Evolutionary conservation across 1,140 invertebrate species (phyloP).

Genomic region (Radopholus similis): DNA sequence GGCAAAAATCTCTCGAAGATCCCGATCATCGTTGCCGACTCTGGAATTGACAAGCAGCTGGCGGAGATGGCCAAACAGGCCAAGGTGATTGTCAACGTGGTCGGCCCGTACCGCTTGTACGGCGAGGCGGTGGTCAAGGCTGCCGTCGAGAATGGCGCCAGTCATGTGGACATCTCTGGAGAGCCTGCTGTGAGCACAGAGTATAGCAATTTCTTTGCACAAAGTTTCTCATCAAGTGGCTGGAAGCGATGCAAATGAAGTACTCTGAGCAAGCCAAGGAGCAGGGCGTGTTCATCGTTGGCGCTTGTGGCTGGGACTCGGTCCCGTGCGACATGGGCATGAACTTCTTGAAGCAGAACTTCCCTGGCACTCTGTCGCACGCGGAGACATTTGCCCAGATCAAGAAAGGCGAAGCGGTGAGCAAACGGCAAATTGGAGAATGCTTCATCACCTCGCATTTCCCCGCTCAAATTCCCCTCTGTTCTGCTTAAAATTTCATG

Average conservation of each 20-base stretch:
- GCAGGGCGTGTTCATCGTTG: constrained; percentile 76
- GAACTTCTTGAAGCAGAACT: constrained; percentile 71
- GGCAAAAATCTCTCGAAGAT: constrained; percentile 39
- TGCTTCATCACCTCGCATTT: too few species aligned
- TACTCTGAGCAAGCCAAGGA: constrained; percentile 75
- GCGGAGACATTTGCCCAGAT: constrained; percentile 50
- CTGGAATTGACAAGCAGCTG: constrained; percentile 25
- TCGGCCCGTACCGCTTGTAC: constrained; percentile 71
- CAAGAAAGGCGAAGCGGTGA: constrained; percentile 37
- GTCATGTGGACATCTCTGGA: constrained; percentile 85
- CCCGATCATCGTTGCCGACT: constrained; percentile 48
- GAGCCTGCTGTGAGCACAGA: constrained; percentile 68
- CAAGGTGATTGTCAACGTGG: constrained; percentile 49
- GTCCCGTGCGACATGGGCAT: constrained; percentile 79
- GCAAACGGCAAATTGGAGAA: constrained; percentile 4
- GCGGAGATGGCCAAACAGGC: constrained; percentile 45
- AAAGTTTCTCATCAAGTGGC: constrained; percentile 27
- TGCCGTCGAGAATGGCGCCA: constrained; percentile 74
- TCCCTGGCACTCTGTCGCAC: constrained; percentile 65
- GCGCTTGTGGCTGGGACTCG: constrained; percentile 81
- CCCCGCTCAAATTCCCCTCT: too few species aligned
- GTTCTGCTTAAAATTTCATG: too few species aligned
- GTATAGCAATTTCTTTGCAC: not conserved
- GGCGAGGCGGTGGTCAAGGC: constrained; percentile 87
- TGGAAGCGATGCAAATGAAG: constrained; percentile 75